Evolutionary conservation across 2,797 vertebrate species (phyloP).

Genomic region (Trichosurus vulpecula): DNA sequence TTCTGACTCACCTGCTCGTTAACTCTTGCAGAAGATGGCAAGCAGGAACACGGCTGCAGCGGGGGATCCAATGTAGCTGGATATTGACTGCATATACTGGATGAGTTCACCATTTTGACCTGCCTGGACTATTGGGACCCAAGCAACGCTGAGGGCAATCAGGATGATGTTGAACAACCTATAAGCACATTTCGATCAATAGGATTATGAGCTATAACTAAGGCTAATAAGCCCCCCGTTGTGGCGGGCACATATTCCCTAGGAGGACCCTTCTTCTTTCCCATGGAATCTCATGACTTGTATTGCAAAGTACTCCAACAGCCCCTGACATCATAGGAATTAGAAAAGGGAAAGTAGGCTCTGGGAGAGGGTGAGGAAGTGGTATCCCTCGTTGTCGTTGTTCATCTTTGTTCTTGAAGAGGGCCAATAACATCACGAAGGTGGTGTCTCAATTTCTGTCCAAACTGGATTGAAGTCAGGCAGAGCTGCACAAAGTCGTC

Average conservation of each 20-base stretch:
- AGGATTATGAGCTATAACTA: constrained; percentile 27
- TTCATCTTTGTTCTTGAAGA: too few relatives aligned
- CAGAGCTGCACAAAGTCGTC: too few relatives aligned
- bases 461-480: too few relatives aligned
- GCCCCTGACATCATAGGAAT: not conserved
- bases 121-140: constrained; percentile 93
- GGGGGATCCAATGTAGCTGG: constrained; percentile 93
- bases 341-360: not conserved
- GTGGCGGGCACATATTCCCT: too few relatives aligned
- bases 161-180: constrained; percentile 92
- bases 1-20: constrained; percentile 87
- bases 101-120: constrained; percentile 95
- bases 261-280: not conserved
- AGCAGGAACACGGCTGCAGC: constrained; percentile 91
- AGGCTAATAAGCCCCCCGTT: not conserved
- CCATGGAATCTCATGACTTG: not conserved
- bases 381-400: too few relatives aligned
- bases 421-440: too few relatives aligned
- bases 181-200: constrained; percentile 35
- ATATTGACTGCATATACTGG: constrained; percentile 93
- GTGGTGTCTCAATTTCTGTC: too few relatives aligned
- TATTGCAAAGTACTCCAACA: not conserved
- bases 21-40: constrained; percentile 91
- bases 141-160: constrained; percentile 93
- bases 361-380: not conserved